Base-by-base conservation (phyloP, 2,113 vertebrate species). In the Monopterus albus region DNA sequence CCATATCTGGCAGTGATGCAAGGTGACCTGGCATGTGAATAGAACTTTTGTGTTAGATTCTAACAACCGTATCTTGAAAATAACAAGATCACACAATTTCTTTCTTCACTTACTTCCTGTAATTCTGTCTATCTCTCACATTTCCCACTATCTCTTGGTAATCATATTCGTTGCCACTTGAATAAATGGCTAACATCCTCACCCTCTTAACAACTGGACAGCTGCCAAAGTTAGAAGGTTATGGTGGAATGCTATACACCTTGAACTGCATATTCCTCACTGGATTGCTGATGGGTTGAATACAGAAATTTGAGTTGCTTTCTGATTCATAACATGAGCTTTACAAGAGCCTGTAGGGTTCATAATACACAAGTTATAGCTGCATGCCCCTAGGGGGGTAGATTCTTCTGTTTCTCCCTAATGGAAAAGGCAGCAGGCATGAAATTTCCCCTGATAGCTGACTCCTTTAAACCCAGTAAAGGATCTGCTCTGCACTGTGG, bases 381-480 rank as follows among this genome's bases (percentile, higher is more conserved):
- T 23, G 62, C 33, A 21, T 46, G 33, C 57, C 66, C 65, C 61
- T 14, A 10, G 55, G 72, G 50, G 79, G 51, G 52, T 60, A 35
- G 70, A 75, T 56, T 69, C 69, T 81, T 52, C 69, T 47, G 59
- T 82, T 90, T 83, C 83, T 82, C 76, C 75, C 60, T 81, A 86
- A 91, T 84, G 72, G 82, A 88, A 87, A 90, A 86, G 26, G 85
- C 86, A 89, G 25, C 28, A 68, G 63, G 70, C 81, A 79, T 88
- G 88, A 88, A 74, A 90, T 91, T 88, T 89, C 86, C 83, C 82
- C 73, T 17, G 85, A 82, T 70, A 85, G 69, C 68, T 20, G 49
- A 79, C 57, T 79, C 63, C 80, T 85, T 86, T 71, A 86, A 80
- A 70, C 2, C 50, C 49, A 31, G 58, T 35, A 51, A 68, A 72